Conservation (phyloP, 2,888 invertebrate genomes). For the Mesoligia furuncula region DNA sequence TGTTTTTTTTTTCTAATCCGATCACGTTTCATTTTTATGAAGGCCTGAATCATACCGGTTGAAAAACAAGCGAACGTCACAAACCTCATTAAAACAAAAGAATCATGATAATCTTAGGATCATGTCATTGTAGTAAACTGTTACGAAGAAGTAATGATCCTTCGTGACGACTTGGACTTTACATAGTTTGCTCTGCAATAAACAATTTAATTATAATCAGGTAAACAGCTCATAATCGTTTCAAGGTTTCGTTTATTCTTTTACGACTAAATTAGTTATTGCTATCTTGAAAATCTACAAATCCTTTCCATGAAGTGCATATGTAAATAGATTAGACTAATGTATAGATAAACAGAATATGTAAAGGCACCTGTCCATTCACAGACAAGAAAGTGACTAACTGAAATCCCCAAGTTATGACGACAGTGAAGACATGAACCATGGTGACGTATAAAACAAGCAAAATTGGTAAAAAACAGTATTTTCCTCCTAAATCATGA, state of each 20-base stretch:
- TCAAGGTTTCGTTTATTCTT: slow-evolving; percentile 40
- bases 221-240: slow-evolving; percentile 8
- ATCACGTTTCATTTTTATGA: slow-evolving; percentile 2
- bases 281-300: slow-evolving; percentile 30
- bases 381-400: not conserved
- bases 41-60: not conserved
- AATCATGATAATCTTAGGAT: slow-evolving; percentile 40
- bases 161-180: not conserved
- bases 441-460: no score
- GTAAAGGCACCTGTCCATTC: no score
- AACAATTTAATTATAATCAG: slow-evolving; percentile 17
- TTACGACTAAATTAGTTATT: slow-evolving; percentile 35
- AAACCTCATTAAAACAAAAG: slow-evolving; percentile 43
- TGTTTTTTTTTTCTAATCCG: not conserved
- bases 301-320: slow-evolving; percentile 6
- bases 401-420: not conserved
- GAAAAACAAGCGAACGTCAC: slow-evolving; percentile 6
- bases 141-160: slow-evolving; percentile 15
- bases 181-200: slow-evolving; percentile 24
- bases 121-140: slow-evolving; percentile 6
- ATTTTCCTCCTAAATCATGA: not conserved
- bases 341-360: not conserved
- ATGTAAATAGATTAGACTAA: slow-evolving; percentile 20
- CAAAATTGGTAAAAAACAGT: not conserved
- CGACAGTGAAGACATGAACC: not conserved